Base-by-base conservation (phyloP, 2,113 vertebrate genomes). In the Argyrosomus japonicus region DNA sequence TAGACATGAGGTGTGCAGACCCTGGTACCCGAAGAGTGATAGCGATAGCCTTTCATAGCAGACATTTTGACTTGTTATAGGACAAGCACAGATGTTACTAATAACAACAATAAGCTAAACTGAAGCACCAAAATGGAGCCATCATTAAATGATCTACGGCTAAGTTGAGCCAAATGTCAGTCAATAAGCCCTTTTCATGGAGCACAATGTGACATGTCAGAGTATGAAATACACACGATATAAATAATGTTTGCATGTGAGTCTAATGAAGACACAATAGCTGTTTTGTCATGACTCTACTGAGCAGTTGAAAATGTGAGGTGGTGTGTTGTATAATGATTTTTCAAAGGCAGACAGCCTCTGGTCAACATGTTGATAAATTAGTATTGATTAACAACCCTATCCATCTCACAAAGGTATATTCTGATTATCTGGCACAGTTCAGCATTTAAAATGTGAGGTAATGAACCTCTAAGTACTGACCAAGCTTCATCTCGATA, bases 401-500 rank as follows among this genome's bases (percentile, higher is more conserved):
- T 13, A 2, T 63, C 5, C 14, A 14, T 70, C 19, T 32, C 56
- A 23, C 25, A 3, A 25, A 71, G 21, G 45, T 69, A 19, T 58
- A n/a, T 18, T 54, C 3, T 58, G 45, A 75, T 75, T 48, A 56
- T 51, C 9, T 57, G 48, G 36, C 36, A 25, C 40, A 64, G 23
- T 14, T 57, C 9, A 72, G 19, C 25, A 18, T 14, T 21, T 36
- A 69, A 60, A 68, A 47, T 64, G 14, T 5, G 29, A 27, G 40
- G 50, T 57, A 69, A 74, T 81, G 17, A 69, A 79, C 81, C 51
- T 51, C 54, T 43, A 69, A 65, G 11, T 70, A 57, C 27, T n/a
- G 14, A 82, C 47, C 10, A n/a, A 75, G 56, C 19, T 25, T 43
- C 21, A 23, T 45, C 7, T 54, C 40, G 69, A 62, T 7, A 23